phyloP scores from a whole-genome alignment of 2,797 vertebrate genomes.

The Apogon talboti region DNA sequence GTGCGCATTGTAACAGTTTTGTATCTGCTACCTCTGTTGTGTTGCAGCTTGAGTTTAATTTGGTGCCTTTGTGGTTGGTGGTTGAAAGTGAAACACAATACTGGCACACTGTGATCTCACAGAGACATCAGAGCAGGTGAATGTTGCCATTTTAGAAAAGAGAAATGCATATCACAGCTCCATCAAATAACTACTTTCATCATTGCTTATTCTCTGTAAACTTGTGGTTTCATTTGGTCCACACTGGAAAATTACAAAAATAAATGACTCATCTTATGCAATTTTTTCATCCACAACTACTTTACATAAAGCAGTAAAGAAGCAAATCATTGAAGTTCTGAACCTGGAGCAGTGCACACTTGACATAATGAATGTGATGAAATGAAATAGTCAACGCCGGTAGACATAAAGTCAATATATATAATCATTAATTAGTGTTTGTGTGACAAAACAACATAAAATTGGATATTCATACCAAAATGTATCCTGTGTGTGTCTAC shows the following conservation, averaged over 20 bases:
- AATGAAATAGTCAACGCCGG: too few species aligned
- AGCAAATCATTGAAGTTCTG: too few species aligned
- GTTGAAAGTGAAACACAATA: conserved; percentile 47
- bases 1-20: not conserved
- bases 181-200: not conserved
- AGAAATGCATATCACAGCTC: not conserved
- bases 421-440: too few species aligned
- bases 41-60: not conserved
- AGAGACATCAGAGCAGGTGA: not conserved
- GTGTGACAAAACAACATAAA: too few species aligned
- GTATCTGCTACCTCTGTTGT: not conserved
- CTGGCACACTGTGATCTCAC: not conserved
- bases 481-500: not conserved
- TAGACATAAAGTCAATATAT: too few species aligned
- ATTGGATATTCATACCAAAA: not conserved
- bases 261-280: too few species aligned
- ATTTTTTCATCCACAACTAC: too few species aligned
- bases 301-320: too few species aligned
- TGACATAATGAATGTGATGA: too few species aligned
- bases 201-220: not conserved
- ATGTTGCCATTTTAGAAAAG: not conserved
- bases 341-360: too few species aligned
- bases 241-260: too few species aligned
- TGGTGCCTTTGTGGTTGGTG: conserved; percentile 25
- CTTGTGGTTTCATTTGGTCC: too few species aligned